phyloP scores from a whole-genome alignment of 2,888 invertebrate species.

The Linnaemya tessellans region DNA sequence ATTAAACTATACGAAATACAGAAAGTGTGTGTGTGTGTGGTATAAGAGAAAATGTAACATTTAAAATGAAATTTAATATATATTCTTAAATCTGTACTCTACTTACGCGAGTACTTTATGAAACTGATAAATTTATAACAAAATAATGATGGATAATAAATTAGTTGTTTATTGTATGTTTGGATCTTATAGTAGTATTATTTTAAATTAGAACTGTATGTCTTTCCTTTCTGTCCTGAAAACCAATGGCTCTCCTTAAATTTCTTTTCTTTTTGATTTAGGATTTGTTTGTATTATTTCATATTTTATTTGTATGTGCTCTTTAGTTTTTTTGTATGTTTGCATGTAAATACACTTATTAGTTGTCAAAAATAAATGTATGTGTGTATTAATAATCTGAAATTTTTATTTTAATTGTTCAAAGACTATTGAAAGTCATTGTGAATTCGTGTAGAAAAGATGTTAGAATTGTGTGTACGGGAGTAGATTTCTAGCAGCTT shows the following conservation, averaged over 20 bases:
- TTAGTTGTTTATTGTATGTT: constrained; percentile 45
- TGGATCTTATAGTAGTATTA: constrained; percentile 55
- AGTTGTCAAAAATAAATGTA: constrained; percentile 37
- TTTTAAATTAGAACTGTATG: constrained; percentile 21
- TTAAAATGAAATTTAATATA: constrained; percentile 5
- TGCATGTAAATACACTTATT: constrained; percentile 17
- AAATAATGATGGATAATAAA: constrained; percentile 13
- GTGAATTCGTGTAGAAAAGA: not conserved
- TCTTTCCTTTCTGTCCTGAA: not conserved
- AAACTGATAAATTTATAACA: constrained; percentile 27
- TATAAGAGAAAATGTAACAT: constrained; percentile 12
- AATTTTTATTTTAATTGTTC: not conserved
- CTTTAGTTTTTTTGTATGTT: not conserved
- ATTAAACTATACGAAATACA: not conserved
- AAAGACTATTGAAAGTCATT: no score
- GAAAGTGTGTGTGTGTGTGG: not conserved
- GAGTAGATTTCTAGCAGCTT: not conserved
- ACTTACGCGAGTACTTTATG: constrained; percentile 24
- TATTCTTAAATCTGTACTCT: constrained; percentile 11
- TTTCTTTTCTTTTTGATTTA: not conserved
- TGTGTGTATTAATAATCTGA: not conserved
- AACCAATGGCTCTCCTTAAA: not conserved
- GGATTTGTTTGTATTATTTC: constrained; percentile 1
- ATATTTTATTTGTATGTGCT: no score
- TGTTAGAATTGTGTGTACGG: not conserved